phyloP scores from a whole-genome alignment of 1,140 invertebrate genomes.

The Phymorhynchus buccinoides region DNA sequence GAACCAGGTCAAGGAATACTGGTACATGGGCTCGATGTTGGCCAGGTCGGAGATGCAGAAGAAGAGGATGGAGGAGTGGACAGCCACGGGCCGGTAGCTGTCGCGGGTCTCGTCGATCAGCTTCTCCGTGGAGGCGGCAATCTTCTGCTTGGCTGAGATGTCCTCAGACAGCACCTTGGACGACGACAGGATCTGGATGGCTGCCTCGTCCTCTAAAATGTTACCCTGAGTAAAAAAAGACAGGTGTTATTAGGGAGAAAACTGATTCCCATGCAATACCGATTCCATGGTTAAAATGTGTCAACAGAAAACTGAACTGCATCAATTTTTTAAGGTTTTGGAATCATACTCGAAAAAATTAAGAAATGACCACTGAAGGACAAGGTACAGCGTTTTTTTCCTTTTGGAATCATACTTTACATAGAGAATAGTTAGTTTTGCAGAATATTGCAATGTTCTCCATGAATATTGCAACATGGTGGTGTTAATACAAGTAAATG shows the following conservation, averaged over 20 bases:
- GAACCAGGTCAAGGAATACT: constrained; percentile 74
- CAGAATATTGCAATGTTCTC: too few relatives aligned
- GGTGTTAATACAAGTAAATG: too few relatives aligned
- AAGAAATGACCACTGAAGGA: too few relatives aligned
- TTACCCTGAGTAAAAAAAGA: constrained; percentile 51
- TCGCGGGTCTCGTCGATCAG: constrained; percentile 73
- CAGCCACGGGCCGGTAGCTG: constrained; percentile 71
- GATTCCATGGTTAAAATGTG: too few relatives aligned
- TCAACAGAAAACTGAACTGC: too few relatives aligned
- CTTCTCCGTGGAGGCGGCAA: constrained; percentile 69
- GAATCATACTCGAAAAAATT: too few relatives aligned
- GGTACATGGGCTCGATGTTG: constrained; percentile 75
- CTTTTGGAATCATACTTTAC: too few relatives aligned
- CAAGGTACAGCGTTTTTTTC: background rate
- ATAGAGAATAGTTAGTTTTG: too few relatives aligned
- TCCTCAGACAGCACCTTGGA: constrained; percentile 63
- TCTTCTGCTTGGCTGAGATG: constrained; percentile 65
- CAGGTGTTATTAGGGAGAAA: background rate
- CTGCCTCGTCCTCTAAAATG: constrained; percentile 67
- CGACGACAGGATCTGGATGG: constrained; percentile 63
- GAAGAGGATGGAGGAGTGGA: constrained; percentile 73
- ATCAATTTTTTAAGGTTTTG: too few relatives aligned
- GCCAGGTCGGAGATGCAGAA: constrained; percentile 74
- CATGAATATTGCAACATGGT: too few relatives aligned
- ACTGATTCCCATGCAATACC: too few relatives aligned